These are phyloP conservation scores for Drosophila ananassae DNA, from an alignment of 1,140 invertebrate genomes.

Conservation along the genomic window DNA sequence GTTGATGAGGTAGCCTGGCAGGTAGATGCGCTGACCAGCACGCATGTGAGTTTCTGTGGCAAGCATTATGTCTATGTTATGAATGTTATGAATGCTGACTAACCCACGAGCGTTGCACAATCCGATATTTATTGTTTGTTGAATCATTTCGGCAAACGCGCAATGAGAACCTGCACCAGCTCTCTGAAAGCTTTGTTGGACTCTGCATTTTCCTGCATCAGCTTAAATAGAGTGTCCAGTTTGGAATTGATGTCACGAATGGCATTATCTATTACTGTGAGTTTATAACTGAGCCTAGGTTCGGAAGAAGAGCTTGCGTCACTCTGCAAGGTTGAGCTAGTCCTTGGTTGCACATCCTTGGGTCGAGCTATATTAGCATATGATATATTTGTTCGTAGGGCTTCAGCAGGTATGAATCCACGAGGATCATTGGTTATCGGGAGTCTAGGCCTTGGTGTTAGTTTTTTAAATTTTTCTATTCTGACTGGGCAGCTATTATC, in stretches of 20 bases:
- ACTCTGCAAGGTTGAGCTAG: too few species aligned
- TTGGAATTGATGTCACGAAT: too few species aligned
- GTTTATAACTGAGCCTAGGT: too few species aligned
- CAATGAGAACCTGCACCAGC: constrained; percentile 17
- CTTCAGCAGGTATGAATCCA: constrained; percentile 4
- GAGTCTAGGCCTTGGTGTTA: constrained; percentile 14
- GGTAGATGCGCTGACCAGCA: too few species aligned
- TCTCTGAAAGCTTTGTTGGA: constrained; percentile 25
- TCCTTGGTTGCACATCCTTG: too few species aligned
- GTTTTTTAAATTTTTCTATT: constrained; percentile 8
- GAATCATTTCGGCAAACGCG: constrained; percentile 9
- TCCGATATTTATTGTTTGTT: constrained; percentile 20
- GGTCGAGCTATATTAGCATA: constrained; percentile 15
- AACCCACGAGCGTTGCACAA: constrained; percentile 26
- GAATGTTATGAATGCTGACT: constrained; percentile 9
- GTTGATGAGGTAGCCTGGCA: neutral
- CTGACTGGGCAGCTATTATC: too few species aligned
- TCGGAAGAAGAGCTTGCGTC: too few species aligned
- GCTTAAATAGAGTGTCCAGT: too few species aligned
- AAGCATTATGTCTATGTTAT: too few species aligned
- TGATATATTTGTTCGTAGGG: neutral
- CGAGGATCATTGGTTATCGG: neutral
- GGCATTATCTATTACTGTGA: too few species aligned
- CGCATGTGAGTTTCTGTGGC: too few species aligned
- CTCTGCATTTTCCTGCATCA: too few species aligned